Conservation (phyloP, 2,888 invertebrate genomes). For the Pasiphila rectangulata region DNA sequence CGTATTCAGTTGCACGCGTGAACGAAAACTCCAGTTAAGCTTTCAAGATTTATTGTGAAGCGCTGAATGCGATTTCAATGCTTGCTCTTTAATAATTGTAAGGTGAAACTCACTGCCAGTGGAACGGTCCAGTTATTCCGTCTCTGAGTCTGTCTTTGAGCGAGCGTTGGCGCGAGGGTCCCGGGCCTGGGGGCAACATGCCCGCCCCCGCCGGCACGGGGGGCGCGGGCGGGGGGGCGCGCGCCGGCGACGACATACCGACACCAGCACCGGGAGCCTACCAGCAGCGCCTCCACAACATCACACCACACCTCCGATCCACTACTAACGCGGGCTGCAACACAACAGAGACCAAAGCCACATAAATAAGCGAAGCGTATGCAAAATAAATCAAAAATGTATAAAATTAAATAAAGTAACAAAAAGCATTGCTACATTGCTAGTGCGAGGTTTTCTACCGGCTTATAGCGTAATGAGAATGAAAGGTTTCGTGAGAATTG, state of each 20-base stretch:
- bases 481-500: slow-evolving; percentile 12
- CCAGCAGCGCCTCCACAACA: slow-evolving; percentile 46
- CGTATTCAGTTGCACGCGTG: slow-evolving; percentile 11
- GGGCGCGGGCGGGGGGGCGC: slow-evolving; percentile 52
- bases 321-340: slow-evolving; percentile 74
- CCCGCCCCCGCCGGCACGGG: slow-evolving; percentile 68
- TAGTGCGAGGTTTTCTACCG: slow-evolving; percentile 11
- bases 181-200: slow-evolving; percentile 70
- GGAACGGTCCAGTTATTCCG: slow-evolving; percentile 88
- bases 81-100: slow-evolving; percentile 14
- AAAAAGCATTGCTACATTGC: slow-evolving; percentile 38
- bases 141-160: slow-evolving; percentile 89
- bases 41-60: slow-evolving; percentile 4
- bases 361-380: slow-evolving; percentile 70
- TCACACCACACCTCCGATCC: slow-evolving; percentile 60
- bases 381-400: slow-evolving; percentile 42
- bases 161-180: slow-evolving; percentile 87
- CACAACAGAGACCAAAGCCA: slow-evolving; percentile 72
- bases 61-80: slow-evolving; percentile 18
- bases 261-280: slow-evolving; percentile 47
- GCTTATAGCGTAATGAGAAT: slow-evolving; percentile 19
- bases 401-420: slow-evolving; percentile 23
- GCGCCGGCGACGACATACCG: slow-evolving; percentile 69
- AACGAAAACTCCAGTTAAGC: background rate
- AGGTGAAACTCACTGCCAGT: slow-evolving; percentile 87